phyloP scores from a whole-genome alignment of 2,888 invertebrate genomes.

The Phortica magna region DNA sequence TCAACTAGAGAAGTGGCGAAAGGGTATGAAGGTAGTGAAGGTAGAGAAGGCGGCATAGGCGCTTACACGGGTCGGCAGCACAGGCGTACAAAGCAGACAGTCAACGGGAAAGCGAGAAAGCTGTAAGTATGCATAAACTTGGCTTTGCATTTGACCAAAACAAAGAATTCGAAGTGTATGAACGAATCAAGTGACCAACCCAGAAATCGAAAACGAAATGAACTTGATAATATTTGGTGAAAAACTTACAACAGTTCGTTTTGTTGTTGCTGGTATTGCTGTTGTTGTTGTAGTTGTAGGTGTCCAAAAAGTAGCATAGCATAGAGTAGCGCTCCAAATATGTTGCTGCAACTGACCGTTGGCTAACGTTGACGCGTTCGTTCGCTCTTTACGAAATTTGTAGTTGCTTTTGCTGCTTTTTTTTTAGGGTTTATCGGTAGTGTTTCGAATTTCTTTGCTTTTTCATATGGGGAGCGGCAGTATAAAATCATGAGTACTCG shows the following conservation, averaged over 20 bases:
- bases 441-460: constrained; percentile 30
- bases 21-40: neutral
- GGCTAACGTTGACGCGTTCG: constrained; percentile 2
- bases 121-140: constrained; percentile 45
- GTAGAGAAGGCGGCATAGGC: neutral
- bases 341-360: constrained; percentile 25
- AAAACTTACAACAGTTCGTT: constrained; percentile 53
- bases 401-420: no score
- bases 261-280: neutral
- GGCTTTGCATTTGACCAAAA: constrained; percentile 35
- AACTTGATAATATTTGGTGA: constrained; percentile 57
- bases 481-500: constrained; percentile 78
- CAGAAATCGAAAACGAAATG: constrained; percentile 55
- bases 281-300: constrained; percentile 43
- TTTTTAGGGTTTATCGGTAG: neutral
- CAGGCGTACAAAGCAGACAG: neutral
- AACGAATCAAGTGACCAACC: constrained; percentile 52
- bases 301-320: constrained; percentile 54
- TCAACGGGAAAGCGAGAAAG: constrained; percentile 71
- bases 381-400: neutral
- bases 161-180: no score
- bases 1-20: neutral
- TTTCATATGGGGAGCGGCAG: constrained; percentile 77
- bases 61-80: neutral
- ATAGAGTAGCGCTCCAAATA: constrained; percentile 57